phyloP scores from a whole-genome alignment of 2,113 vertebrate species.

The Pseudolaguvia tuberculata region DNA sequence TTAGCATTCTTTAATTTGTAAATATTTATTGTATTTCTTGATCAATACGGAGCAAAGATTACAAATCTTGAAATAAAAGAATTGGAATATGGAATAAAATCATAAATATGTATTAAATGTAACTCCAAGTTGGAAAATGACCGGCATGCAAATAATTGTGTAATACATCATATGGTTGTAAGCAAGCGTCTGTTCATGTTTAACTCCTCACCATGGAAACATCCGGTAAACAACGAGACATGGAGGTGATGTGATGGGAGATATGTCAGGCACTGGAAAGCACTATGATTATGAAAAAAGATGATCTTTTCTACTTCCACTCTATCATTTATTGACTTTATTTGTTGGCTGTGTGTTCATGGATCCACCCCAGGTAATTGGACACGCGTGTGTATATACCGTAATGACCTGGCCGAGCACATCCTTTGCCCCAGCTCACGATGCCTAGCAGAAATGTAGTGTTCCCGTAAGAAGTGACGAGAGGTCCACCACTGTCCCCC shows the following conservation, averaged over 20 bases:
- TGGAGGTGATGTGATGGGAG: neutral
- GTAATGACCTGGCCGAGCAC: constrained; percentile 75
- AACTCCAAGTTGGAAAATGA: no score
- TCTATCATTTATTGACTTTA: neutral
- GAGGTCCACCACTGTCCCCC: constrained; percentile 89
- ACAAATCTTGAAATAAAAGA: no score
- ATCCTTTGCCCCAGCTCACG: constrained; percentile 93
- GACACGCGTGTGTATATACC: constrained; percentile 91
- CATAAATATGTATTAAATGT: no score
- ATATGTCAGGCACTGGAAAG: neutral
- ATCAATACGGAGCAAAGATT: no score
- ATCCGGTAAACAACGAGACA: constrained; percentile 2
- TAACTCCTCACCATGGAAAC: neutral
- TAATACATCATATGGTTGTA: neutral
- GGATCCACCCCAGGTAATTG: constrained; percentile 80
- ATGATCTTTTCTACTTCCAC: neutral
- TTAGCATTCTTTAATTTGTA: neutral
- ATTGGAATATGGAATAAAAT: no score
- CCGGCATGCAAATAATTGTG: neutral
- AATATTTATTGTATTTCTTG: no score
- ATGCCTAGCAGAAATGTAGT: constrained; percentile 85
- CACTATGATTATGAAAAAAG: constrained; percentile 11
- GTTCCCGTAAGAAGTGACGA: constrained; percentile 77
- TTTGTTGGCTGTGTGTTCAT: constrained; percentile 50
- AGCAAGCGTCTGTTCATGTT: neutral